Evolutionary conservation across 2,113 vertebrate genomes (phyloP).

Genomic region (Triplophysa dalaica): DNA sequence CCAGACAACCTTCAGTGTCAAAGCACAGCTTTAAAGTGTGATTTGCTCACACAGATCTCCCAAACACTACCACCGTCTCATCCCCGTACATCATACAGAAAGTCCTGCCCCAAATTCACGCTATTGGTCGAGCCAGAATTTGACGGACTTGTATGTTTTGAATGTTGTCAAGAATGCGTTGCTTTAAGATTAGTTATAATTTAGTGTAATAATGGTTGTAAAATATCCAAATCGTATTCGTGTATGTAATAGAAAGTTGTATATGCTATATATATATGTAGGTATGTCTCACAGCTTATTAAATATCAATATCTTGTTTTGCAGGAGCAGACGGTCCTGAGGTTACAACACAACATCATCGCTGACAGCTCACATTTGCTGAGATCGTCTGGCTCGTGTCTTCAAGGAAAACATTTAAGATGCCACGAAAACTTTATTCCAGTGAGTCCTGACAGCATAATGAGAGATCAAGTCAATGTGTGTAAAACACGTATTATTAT

Average conservation of each 20-base stretch:
- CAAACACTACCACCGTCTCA: no score
- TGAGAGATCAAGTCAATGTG: not conserved
- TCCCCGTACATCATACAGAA: no score
- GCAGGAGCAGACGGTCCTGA: slow-evolving; percentile 1
- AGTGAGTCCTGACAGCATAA: not conserved
- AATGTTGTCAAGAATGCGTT: no score
- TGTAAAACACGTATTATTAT: no score
- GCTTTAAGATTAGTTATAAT: no score
- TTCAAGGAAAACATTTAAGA: not conserved
- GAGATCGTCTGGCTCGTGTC: not conserved
- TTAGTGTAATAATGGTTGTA: no score
- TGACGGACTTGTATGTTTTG: no score
- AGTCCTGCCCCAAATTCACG: no score
- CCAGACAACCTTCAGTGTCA: no score
- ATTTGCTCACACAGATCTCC: not conserved
- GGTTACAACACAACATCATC: not conserved
- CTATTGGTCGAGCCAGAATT: not conserved
- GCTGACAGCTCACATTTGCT: slow-evolving; percentile 30
- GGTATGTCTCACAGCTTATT: no score
- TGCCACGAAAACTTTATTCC: not conserved
- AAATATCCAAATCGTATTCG: not conserved
- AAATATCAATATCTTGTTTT: not conserved
- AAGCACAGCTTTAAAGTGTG: no score
- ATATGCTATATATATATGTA: no score
- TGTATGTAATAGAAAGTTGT: not conserved